Evolutionary conservation across 2,888 invertebrate genomes (phyloP).

Genomic region (Drosophila conformis): DNA sequence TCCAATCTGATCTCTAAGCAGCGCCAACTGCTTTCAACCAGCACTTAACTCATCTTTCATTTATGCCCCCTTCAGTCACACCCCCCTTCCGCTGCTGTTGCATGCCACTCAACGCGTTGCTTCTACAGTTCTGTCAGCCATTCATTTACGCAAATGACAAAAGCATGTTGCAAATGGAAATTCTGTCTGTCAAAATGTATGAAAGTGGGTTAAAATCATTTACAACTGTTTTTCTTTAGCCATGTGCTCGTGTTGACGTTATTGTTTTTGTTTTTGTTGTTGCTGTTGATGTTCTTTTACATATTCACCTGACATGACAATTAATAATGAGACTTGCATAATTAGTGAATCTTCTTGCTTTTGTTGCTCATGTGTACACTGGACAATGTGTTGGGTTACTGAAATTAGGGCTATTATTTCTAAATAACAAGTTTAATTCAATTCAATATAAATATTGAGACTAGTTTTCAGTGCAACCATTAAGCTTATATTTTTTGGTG

Average conservation of each 20-base stretch:
- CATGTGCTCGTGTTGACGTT: constrained; percentile 13
- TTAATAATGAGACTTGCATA: constrained; percentile 72
- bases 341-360: constrained; percentile 52
- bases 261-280: constrained; percentile 14
- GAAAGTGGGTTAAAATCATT: constrained; percentile 69
- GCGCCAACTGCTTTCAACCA: constrained; percentile 34
- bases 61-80: neutral
- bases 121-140: constrained; percentile 42
- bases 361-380: neutral
- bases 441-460: neutral
- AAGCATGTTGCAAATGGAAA: constrained; percentile 76
- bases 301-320: constrained; percentile 57
- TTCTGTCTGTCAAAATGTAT: constrained; percentile 69
- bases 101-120: constrained; percentile 4
- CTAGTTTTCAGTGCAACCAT: neutral
- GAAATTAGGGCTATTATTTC: neutral
- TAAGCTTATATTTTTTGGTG: neutral
- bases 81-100: neutral
- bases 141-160: constrained; percentile 76
- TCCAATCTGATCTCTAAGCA: constrained; percentile 4
- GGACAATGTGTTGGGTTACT: neutral
- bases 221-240: constrained; percentile 48
- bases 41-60: constrained; percentile 23
- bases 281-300: constrained; percentile 18
- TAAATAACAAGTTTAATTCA: neutral